Evolutionary conservation across 2,888 invertebrate genomes (phyloP).

Genomic region (Agriopis marginaria): DNA sequence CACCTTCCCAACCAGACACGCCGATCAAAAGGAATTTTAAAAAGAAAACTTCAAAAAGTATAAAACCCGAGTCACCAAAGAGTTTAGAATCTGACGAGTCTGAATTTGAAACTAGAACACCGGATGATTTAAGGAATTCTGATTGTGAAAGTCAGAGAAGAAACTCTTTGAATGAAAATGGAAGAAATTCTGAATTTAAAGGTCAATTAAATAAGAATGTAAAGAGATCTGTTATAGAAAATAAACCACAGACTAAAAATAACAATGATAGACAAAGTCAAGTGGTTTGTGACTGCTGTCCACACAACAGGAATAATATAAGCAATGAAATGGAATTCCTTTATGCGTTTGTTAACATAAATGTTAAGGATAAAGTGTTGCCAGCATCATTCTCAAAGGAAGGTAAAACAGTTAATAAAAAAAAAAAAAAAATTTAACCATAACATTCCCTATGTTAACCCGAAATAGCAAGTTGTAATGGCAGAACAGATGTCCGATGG

Average conservation of each 20-base stretch:
- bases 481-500: too few species aligned
- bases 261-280: conserved; percentile 27
- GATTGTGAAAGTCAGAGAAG: neutral
- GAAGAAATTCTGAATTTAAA: conserved; percentile 27
- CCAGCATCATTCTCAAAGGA: conserved; percentile 75
- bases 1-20: conserved; percentile 45
- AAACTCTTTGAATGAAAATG: neutral
- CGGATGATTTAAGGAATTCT: neutral
- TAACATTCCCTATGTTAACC: too few species aligned
- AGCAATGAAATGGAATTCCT: conserved; percentile 67
- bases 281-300: conserved; percentile 61
- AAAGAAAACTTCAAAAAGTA: conserved; percentile 25
- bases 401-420: conserved; percentile 64
- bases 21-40: conserved; percentile 34
- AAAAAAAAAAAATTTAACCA: too few species aligned
- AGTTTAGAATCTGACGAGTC: conserved; percentile 23
- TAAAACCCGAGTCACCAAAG: conserved; percentile 35
- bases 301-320: conserved; percentile 44
- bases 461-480: too few species aligned
- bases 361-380: conserved; percentile 73
- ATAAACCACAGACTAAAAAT: conserved; percentile 29
- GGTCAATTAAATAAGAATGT: conserved; percentile 2
- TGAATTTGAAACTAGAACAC: conserved; percentile 20
- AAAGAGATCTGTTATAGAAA: conserved; percentile 15
- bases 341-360: conserved; percentile 75